These are phyloP conservation scores for Platypus cylindrus DNA, from an alignment of 2,888 invertebrate species.

Conservation along the genomic window DNA sequence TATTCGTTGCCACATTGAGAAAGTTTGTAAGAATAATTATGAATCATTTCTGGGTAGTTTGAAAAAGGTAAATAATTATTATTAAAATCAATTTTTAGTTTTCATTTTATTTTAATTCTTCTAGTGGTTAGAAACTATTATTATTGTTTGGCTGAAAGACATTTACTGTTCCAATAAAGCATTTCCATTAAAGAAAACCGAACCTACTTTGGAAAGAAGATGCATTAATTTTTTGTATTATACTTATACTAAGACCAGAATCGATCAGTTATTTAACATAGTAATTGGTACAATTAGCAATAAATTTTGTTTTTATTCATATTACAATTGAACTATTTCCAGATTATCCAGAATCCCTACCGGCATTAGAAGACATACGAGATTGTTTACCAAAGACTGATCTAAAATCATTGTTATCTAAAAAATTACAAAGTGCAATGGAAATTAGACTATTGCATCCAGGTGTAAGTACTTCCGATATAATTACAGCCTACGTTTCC, in stretches of 20 bases:
- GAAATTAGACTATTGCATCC: constrained; percentile 82
- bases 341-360: constrained; percentile 92
- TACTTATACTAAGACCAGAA: constrained; percentile 75
- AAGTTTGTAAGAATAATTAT: constrained; percentile 75
- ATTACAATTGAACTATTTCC: constrained; percentile 10
- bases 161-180: constrained; percentile 61
- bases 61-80: constrained; percentile 45
- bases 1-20: constrained; percentile 73
- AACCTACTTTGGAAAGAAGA: constrained; percentile 60
- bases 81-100: not conserved
- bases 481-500: constrained; percentile 90
- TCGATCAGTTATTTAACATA: constrained; percentile 88
- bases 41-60: constrained; percentile 69
- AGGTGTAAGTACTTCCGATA: constrained; percentile 91
- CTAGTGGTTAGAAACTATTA: constrained; percentile 76
- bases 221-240: constrained; percentile 74
- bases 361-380: constrained; percentile 81
- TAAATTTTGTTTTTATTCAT: constrained; percentile 3
- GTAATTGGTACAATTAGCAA: constrained; percentile 54
- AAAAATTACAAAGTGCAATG: constrained; percentile 66
- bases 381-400: constrained; percentile 78
- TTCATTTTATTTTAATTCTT: constrained; percentile 17
- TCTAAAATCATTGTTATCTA: constrained; percentile 62
- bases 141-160: constrained; percentile 75
- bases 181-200: constrained; percentile 43